Base-by-base conservation (phyloP, 2,888 invertebrate species). In the Sinopyrophorus schimmeli region DNA sequence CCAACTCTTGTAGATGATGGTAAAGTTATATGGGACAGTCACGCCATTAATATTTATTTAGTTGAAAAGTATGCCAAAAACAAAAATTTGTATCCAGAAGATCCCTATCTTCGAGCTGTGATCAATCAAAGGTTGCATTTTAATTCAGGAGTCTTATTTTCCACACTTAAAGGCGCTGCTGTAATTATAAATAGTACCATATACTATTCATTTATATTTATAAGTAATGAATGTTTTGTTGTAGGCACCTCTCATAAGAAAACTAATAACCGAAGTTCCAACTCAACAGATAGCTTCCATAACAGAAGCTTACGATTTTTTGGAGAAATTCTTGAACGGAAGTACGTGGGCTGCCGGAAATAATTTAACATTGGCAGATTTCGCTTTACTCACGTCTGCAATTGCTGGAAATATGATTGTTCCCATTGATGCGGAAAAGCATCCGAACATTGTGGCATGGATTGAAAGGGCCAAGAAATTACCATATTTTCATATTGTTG, bases 11-110 rank as follows among this genome's bases (percentile, higher is more conserved):
- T 77, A 27, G 78, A 78, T 32, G 75, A 77, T 47, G 73, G 76
- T 10, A 71, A 74, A 3, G 74, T 76, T 18, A 66, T 80, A 3
- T 73, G 72, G 71, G 86, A 86, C 61, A 84, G 84, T 47, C 83
- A 84, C 59, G 83, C 82, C 0, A 84, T 85, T 56, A 76, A 68
- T 32, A 65, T 77, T 1, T 84, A 84, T 61, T 68, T 86, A 34
- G 79, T 81, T 30, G 74, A 72, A 28, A 78, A 79, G 62, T 83
- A 81, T 54, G 75, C 71, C 6, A 69, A 72, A 5, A 71, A 77
- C 26, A 76, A 80, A 50, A 65, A 74, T 2, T 70, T 84, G 0
- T 79, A 79, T 57, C 80, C 80, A 0, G 69, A 61, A 2, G 77
- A 80, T 40, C 68, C 71, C 0, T 68, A 73, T 47, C 70, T 66